Base-by-base conservation (phyloP, 2,888 invertebrate genomes). In the Drosophila picticornis region DNA sequence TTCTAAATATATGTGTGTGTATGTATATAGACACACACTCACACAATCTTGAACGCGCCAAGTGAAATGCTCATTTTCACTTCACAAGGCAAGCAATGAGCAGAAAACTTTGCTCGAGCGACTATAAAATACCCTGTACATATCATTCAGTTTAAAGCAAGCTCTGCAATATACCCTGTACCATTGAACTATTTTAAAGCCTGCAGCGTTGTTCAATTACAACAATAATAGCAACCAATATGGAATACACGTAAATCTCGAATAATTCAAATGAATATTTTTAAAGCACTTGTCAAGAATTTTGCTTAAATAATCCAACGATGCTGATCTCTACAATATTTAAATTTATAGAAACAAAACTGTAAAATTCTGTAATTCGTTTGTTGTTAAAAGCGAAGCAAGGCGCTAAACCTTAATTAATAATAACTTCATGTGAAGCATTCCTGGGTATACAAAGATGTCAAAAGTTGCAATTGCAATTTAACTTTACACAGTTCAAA, bases 401-500 rank as follows among this genome's bases (percentile, higher is more conserved):
- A 10, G n/a, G 19, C 38, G 19, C n/a, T 0, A 9, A 38, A 3
- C 11, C 11, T 22, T 6, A 11, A 22, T 46, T 46, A 22, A 25
- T 4, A 16, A 29, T 11, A 11, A 13, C 25, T 36, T 38, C 22
- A 43, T 34, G 10, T n/a, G 19, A 29, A 22, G 4, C 19, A 51
- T 48, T 61, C 22, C 25, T 48, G 74, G 65, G 77, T 62, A 74
- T 62, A 29, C 32, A n/a, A 59, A 57, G 70, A 9, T 25, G 46
- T 74, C 65, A 60, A 66, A 75, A 75, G 66, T 75, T 77, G 71
- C 57, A 55, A 22, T 75, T 50, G 75, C 66, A 77, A 78, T 67
- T 78, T 52, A 71, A 77, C 57, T 77, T 77, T 56, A 61, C 38
- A 58, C 61, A 77, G 78, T 75, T 67, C 78, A 61, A 78, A 78